Evolutionary conservation across 2,888 invertebrate genomes (phyloP).

Genomic region (Pyralis farinalis): DNA sequence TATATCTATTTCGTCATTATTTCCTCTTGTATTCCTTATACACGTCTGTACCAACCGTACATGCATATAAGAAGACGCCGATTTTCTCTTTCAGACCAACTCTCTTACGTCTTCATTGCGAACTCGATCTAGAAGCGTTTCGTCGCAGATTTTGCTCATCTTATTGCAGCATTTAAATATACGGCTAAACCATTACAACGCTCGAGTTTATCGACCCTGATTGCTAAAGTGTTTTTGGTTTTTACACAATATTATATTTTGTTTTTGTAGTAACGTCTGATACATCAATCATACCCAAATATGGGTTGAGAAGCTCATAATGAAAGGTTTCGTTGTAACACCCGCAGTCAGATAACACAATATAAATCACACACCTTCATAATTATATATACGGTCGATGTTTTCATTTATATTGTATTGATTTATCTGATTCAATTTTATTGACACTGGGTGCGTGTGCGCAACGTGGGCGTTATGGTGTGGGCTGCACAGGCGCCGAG

Average conservation of each 20-base stretch:
- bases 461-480: slow-evolving; percentile 18
- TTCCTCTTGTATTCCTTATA: too few species aligned
- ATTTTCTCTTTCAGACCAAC: too few species aligned
- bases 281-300: slow-evolving; percentile 17
- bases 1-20: too few species aligned
- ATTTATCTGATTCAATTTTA: slow-evolving; percentile 35
- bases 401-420: slow-evolving; percentile 28
- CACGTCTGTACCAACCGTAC: too few species aligned
- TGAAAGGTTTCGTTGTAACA: slow-evolving; percentile 25
- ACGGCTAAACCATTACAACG: too few species aligned
- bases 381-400: slow-evolving; percentile 36
- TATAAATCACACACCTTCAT: slow-evolving; percentile 57
- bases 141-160: too few species aligned
- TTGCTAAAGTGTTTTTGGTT: background rate
- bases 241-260: background rate
- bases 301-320: slow-evolving; percentile 8
- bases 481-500: slow-evolving; percentile 45
- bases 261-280: background rate
- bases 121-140: too few species aligned
- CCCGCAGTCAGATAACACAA: slow-evolving; percentile 35
- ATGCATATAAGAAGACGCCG: too few species aligned
- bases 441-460: slow-evolving; percentile 27
- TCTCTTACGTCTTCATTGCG: too few species aligned
- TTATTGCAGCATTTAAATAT: too few species aligned
- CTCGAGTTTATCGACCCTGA: background rate